These are phyloP conservation scores for Myotis findleyi DNA, from an alignment of 2,797 vertebrate genomes.

Conservation along the genomic window DNA sequence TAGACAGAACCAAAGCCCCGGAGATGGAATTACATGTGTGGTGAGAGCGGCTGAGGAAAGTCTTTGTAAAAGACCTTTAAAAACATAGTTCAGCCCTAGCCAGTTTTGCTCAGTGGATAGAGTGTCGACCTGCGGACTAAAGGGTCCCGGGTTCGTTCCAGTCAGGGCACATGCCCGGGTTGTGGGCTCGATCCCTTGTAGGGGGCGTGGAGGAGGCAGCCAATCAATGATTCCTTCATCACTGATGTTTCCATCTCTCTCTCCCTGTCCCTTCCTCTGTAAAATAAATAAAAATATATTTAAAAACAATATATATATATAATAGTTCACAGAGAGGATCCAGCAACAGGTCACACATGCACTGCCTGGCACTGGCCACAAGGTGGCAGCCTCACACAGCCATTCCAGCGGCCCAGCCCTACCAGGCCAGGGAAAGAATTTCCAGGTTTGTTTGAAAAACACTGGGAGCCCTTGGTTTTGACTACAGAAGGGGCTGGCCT, in stretches of 20 bases:
- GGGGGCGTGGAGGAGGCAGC: no score
- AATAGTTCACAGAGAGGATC: background rate
- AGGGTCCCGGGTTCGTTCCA: no score
- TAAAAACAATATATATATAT: no score
- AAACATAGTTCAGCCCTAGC: background rate
- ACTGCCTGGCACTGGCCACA: background rate
- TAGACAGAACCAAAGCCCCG: background rate
- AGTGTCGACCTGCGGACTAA: no score
- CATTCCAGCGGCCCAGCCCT: accelerated
- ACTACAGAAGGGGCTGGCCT: background rate
- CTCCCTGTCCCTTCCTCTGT: no score
- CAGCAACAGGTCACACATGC: background rate
- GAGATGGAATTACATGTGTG: background rate
- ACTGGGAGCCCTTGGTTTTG: background rate
- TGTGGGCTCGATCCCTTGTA: no score
- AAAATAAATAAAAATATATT: no score
- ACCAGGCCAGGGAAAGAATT: background rate
- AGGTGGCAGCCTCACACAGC: conserved; percentile 56
- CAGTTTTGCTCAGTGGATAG: no score
- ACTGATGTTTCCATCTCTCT: no score
- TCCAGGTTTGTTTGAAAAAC: background rate
- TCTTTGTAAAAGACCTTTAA: background rate
- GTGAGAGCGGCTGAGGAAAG: background rate
- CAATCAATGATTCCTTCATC: no score
- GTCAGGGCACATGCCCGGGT: no score